A percentile compares a stretch with the other conserved stretches of the same genome.
Conservation (phyloP, 2,888 invertebrate species). For the Stegana nigrithorax region DNA sequence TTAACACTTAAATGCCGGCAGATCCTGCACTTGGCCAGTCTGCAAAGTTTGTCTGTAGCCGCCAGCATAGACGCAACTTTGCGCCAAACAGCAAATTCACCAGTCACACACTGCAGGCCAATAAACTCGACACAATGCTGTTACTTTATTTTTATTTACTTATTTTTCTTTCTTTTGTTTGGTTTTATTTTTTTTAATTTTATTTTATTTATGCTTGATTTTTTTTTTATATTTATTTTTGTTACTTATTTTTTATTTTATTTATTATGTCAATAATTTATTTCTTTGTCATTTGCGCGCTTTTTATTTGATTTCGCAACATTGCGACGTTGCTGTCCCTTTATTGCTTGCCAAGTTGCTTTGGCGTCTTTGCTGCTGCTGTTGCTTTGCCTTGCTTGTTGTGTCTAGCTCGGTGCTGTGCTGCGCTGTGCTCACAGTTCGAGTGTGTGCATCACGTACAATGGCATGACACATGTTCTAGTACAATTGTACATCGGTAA, state of each 20-base stretch:
- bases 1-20: too few relatives aligned
- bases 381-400: not conserved
- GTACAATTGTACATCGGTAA: slow-evolving; percentile 60
- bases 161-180: not conserved
- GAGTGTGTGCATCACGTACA: slow-evolving; percentile 46
- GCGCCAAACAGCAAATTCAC: too few relatives aligned
- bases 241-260: too few relatives aligned
- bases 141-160: too few relatives aligned
- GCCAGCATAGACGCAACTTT: too few relatives aligned
- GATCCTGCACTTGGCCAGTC: too few relatives aligned
- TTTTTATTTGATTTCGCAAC: slow-evolving; percentile 4
- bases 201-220: too few relatives aligned
- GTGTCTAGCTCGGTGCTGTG: not conserved
- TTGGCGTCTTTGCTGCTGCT: not conserved
- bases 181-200: not conserved
- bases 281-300: slow-evolving; percentile 32
- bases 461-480: slow-evolving; percentile 62
- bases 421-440: slow-evolving; percentile 6
- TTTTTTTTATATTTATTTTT: too few relatives aligned
- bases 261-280: slow-evolving; percentile 58
- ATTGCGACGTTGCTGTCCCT: slow-evolving; percentile 1
- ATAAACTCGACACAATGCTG: too few relatives aligned
- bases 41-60: too few relatives aligned
- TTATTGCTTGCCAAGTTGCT: not conserved
- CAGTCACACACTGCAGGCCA: too few relatives aligned